Evolutionary conservation across 2,888 invertebrate genomes (phyloP).

Genomic region (Nipponacmea schrenckii): DNA sequence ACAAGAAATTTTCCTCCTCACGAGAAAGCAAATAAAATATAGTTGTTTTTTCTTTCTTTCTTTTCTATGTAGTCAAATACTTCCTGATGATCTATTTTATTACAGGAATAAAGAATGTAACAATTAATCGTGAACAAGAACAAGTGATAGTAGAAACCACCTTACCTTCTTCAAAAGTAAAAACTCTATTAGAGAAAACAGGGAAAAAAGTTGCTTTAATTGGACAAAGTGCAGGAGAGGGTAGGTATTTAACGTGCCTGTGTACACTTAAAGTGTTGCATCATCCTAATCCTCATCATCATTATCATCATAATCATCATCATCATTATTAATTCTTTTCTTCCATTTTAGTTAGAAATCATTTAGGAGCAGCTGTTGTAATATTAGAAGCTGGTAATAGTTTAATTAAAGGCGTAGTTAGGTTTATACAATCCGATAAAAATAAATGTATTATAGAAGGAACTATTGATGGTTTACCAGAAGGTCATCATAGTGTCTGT

Average conservation of each 20-base stretch:
- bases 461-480: conserved; percentile 81
- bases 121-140: conserved; percentile 75
- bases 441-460: conserved; percentile 82
- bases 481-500: conserved; percentile 74
- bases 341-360: conserved; percentile 1
- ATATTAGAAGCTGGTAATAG: conserved; percentile 70
- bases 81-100: too few species aligned
- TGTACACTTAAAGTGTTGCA: neutral
- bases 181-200: conserved; percentile 72
- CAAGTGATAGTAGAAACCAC: conserved; percentile 78
- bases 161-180: conserved; percentile 74
- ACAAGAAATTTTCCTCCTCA: too few species aligned
- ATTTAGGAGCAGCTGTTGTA: conserved; percentile 77
- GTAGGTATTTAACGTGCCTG: conserved; percentile 23
- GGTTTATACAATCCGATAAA: conserved; percentile 77
- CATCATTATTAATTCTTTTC: neutral
- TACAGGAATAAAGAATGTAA: conserved; percentile 70
- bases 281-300: neutral
- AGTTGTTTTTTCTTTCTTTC: conserved; percentile 17
- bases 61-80: too few species aligned
- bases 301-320: neutral
- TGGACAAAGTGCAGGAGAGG: conserved; percentile 75
- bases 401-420: conserved; percentile 78
- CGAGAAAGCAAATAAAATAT: too few species aligned
- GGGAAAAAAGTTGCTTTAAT: conserved; percentile 82